Evolutionary conservation across 1,140 invertebrate species (phyloP).

Genomic region (Anastatus disparis): DNA sequence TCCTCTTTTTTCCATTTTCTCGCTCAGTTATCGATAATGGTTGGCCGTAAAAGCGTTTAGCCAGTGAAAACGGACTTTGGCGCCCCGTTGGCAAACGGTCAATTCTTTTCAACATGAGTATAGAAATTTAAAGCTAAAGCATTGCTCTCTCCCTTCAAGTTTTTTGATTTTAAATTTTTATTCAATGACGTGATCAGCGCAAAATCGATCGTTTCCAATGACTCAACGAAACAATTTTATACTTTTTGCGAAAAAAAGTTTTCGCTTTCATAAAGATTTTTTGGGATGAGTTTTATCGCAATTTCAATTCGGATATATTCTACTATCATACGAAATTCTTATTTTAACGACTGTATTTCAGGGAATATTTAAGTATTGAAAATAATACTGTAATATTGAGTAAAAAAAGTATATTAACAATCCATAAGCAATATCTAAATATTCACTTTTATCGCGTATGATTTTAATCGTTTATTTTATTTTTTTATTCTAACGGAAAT

Average conservation of each 20-base stretch:
- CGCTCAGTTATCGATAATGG: constrained; percentile 31
- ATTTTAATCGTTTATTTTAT: too few relatives aligned
- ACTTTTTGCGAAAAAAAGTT: neutral
- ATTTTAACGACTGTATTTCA: too few relatives aligned
- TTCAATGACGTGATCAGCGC: neutral
- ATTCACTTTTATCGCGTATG: too few relatives aligned
- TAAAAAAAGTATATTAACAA: too few relatives aligned
- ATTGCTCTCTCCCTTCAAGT: neutral
- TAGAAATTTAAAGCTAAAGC: constrained; percentile 3
- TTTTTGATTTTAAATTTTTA: constrained; percentile 27
- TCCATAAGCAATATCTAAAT: too few relatives aligned
- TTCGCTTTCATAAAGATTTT: neutral
- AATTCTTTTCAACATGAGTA: constrained; percentile 15
- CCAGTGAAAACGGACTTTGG: constrained; percentile 22
- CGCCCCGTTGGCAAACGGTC: constrained; percentile 17
- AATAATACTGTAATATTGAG: too few relatives aligned
- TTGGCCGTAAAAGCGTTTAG: constrained; percentile 30
- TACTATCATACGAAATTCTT: too few relatives aligned
- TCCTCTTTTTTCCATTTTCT: neutral
- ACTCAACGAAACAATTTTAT: neutral
- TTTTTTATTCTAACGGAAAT: too few relatives aligned
- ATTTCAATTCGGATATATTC: too few relatives aligned
- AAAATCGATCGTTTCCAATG: neutral
- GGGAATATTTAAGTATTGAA: too few relatives aligned
- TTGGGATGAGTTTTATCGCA: too few relatives aligned